Evolutionary conservation across 1,140 invertebrate species (phyloP).

Genomic region (Batillaria attramentaria): DNA sequence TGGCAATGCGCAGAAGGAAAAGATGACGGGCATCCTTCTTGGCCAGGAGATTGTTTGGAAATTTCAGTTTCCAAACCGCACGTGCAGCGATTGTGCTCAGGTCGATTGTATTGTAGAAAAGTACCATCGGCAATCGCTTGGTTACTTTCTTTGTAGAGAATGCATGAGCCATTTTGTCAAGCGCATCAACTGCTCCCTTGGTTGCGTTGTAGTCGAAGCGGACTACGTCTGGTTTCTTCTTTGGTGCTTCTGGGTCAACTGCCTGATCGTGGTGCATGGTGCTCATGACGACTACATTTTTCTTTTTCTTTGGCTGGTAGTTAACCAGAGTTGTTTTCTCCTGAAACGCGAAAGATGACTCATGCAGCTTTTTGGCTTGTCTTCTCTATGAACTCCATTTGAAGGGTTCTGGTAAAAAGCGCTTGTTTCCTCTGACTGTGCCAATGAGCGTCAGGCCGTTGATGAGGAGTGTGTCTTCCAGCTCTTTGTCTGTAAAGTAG

Average conservation of each 20-base stretch:
- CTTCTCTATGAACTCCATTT: too few species aligned
- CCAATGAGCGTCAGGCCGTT: slow-evolving; percentile 31
- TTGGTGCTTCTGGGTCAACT: slow-evolving; percentile 10
- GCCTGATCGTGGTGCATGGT: slow-evolving; percentile 53
- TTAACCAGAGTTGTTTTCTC: slow-evolving; percentile 58
- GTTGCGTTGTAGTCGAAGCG: slow-evolving; percentile 69
- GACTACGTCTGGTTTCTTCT: slow-evolving; percentile 70
- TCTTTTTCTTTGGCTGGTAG: slow-evolving; percentile 61
- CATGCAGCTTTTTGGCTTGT: not conserved
- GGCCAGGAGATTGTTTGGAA: not conserved
- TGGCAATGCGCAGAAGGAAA: not conserved
- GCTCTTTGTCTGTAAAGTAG: slow-evolving; percentile 30
- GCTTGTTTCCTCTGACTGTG: slow-evolving; percentile 16
- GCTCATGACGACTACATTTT: slow-evolving; percentile 65
- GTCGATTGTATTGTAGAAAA: slow-evolving; percentile 51
- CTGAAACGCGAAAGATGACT: slow-evolving; percentile 32
- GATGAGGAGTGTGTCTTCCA: slow-evolving; percentile 17
- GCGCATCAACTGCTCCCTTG: slow-evolving; percentile 72
- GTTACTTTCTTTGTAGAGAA: slow-evolving; percentile 40
- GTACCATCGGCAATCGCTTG: slow-evolving; percentile 43
- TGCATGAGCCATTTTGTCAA: slow-evolving; percentile 49
- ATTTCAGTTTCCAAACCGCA: slow-evolving; percentile 10
- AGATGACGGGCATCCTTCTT: not conserved
- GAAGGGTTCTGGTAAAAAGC: slow-evolving; percentile 26
- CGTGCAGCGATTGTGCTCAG: slow-evolving; percentile 32